Evolutionary conservation across 2,113 vertebrate genomes (phyloP).

Genomic region (Riparia riparia): DNA sequence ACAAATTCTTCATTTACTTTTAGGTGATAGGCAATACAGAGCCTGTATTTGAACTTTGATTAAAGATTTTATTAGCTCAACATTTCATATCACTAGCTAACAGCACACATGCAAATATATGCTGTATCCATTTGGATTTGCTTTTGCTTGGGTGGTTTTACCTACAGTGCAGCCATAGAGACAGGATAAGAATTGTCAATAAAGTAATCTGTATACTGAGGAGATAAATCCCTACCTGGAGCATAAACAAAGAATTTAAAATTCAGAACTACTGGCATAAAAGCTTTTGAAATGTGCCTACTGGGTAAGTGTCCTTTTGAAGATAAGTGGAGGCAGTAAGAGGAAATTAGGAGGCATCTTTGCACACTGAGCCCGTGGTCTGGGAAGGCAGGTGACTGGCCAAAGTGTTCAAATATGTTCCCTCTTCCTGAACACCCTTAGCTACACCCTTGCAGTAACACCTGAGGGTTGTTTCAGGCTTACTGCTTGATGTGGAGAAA

Average conservation of each 20-base stretch:
- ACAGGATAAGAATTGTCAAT: slow-evolving; percentile 1
- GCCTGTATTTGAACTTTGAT: neutral
- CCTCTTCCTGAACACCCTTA: neutral
- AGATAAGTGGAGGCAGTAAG: neutral
- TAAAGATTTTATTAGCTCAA: slow-evolving; percentile 29
- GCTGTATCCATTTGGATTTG: slow-evolving; percentile 3
- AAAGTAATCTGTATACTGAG: neutral
- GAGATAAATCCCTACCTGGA: slow-evolving; percentile 33
- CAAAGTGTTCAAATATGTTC: neutral
- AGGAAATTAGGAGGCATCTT: neutral
- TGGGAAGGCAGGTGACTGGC: neutral
- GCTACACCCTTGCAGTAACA: neutral
- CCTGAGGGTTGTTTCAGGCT: neutral
- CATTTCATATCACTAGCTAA: slow-evolving; percentile 18
- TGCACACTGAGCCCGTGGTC: neutral
- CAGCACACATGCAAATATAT: neutral
- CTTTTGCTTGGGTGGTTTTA: neutral
- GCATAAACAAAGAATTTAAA: slow-evolving; percentile 26
- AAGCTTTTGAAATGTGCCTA: neutral
- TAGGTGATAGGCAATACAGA: neutral
- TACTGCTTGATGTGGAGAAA: neutral
- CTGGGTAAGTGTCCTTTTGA: neutral
- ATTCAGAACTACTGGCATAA: neutral
- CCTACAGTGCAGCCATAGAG: neutral
- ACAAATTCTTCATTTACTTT: slow-evolving; percentile 2